A percentile compares a stretch with the other conserved stretches of the same genome.
These are phyloP conservation scores for Steatornis caripensis DNA, from an alignment of 2,113 vertebrate species.

Conservation along the genomic window DNA sequence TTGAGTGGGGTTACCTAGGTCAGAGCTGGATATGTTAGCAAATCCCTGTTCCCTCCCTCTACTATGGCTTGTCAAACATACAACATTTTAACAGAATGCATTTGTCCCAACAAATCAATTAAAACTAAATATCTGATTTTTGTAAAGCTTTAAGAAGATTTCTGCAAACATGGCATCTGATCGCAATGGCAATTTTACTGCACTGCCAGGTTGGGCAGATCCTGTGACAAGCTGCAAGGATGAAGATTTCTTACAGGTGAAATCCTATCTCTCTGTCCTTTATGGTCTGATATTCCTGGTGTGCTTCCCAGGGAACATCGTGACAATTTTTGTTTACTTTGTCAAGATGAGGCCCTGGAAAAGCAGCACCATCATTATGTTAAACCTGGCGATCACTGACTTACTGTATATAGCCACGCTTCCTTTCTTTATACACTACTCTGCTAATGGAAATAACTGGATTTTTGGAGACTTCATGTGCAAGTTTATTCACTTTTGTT, in stretches of 20 bases:
- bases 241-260: conserved; percentile 1
- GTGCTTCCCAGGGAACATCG: conserved; percentile 61
- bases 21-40: neutral
- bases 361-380: conserved; percentile 86
- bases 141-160: neutral
- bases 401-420: conserved; percentile 82
- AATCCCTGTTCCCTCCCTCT: neutral
- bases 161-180: conserved; percentile 15
- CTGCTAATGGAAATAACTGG: conserved; percentile 78
- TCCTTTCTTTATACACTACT: conserved; percentile 85
- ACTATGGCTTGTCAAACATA: neutral
- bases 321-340: conserved; percentile 57
- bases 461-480: conserved; percentile 88
- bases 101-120: neutral
- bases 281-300: conserved; percentile 57
- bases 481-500: conserved; percentile 83
- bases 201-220: neutral
- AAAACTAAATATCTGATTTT: conserved; percentile 14
- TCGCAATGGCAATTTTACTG: neutral
- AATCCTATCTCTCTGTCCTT: neutral
- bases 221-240: neutral
- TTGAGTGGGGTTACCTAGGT: neutral
- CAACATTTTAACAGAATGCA: neutral
- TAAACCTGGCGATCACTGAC: conserved; percentile 85
- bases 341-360: conserved; percentile 78